Base-by-base conservation (phyloP, 2,113 vertebrate species). In the Catagonus wagneri region DNA sequence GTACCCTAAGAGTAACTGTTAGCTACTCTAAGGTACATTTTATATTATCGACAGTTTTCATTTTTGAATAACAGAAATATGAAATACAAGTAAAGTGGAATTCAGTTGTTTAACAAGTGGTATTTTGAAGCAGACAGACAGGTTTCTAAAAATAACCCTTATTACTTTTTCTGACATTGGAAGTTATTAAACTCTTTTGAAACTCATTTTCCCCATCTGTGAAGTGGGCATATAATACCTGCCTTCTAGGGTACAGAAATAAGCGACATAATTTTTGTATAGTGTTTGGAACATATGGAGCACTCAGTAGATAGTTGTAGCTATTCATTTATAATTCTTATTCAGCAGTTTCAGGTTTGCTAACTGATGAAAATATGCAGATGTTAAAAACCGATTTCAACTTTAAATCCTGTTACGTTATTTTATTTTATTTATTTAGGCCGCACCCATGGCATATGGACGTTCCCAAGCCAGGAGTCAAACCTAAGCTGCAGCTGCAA, bases 261-360 rank as follows among this genome's bases (percentile, higher is more conserved):
- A 66, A 92, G 36, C 56, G 71, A 93, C 36, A 36, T 61, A 15
- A 22, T 58, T 29, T 92, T 95, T 81, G 44, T 10, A 23, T 74
- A 56, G 61, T 81, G 22, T 76, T 95, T 76, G 74, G 61, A 23
- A 85, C 6, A 12, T 91, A 34, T 34, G 93, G 54, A 66, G 5
- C 13, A 54, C 12, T 72, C 56, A 60, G 27, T 63, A 63, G 94
- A 69, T 54, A 54, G 15, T 50, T 34, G n/a, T 7, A 66, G 11
- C 2, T 93, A 29, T n/a, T 83, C 83, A 66, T 54, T 92, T 68
- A 15, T 65, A 86, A 74, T 83, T 54, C 27, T 54, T 89, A 61
- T 65, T 91, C 34, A 78, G 75, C 72, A 95, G 61, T 83, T 90
- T 94, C n/a, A 32, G 27, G 27, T 54, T 95, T 91, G 60, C 6